These are phyloP conservation scores for Cyprinodon tularosa DNA, from an alignment of 2,113 vertebrate species.

Conservation along the genomic window DNA sequence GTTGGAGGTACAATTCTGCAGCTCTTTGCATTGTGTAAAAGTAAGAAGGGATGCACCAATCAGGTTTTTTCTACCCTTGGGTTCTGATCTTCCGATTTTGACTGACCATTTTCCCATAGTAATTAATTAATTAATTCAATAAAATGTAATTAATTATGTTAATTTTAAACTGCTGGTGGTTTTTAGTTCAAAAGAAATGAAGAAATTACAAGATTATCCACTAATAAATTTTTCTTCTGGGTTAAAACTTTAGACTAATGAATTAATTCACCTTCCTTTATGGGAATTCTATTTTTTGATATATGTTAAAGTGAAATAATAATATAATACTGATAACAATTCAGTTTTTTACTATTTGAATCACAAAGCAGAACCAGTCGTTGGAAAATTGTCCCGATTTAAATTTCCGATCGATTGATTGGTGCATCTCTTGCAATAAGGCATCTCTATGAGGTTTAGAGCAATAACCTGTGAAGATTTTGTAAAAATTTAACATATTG, in stretches of 20 bases:
- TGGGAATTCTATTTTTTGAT: neutral
- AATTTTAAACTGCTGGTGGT: neutral
- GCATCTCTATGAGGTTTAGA: conserved; percentile 54
- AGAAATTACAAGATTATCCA: neutral
- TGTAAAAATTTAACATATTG: conserved; percentile 27
- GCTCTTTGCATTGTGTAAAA: neutral
- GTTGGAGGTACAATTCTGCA: conserved; percentile 26
- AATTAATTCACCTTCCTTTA: neutral
- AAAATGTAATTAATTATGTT: neutral
- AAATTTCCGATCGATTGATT: neutral
- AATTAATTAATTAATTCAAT: neutral
- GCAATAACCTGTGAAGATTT: conserved; percentile 67
- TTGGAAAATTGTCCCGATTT: neutral
- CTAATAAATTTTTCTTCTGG: too few relatives aligned
- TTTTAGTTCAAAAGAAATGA: neutral
- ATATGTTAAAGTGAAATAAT: neutral
- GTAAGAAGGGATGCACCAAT: neutral
- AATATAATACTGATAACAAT: neutral
- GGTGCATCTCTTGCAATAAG: conserved; percentile 31
- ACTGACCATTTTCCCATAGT: neutral
- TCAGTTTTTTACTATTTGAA: neutral
- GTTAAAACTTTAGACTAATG: neutral
- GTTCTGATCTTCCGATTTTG: neutral
- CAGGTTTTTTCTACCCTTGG: neutral
- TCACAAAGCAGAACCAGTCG: neutral